Evolutionary conservation across 2,113 vertebrate genomes (phyloP).

Genomic region (Promerops cafer): DNA sequence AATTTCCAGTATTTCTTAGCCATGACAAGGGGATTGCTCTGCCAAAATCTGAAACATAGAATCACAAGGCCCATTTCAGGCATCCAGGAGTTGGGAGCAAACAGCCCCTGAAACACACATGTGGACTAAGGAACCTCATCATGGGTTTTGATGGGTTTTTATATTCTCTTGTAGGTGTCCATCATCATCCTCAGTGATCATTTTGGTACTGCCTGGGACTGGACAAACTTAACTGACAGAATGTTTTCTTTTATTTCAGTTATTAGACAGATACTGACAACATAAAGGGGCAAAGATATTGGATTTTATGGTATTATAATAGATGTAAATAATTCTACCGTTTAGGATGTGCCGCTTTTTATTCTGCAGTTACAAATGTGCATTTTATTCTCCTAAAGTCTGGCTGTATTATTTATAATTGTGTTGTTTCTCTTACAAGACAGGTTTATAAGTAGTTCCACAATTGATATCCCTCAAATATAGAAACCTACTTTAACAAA

Average conservation of each 20-base stretch:
- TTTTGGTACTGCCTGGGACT: background rate
- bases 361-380: background rate
- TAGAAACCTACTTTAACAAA: background rate
- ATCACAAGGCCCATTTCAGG: background rate
- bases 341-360: background rate
- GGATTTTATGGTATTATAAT: background rate
- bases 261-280: background rate
- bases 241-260: background rate
- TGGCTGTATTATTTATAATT: background rate
- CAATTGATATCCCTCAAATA: background rate
- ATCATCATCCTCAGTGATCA: background rate
- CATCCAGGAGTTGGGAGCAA: background rate
- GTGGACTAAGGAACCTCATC: background rate
- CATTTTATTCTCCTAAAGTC: background rate
- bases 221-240: background rate
- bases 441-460: background rate
- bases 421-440: background rate
- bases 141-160: background rate
- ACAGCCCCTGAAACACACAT: background rate
- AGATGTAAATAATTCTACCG: background rate
- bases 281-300: fast-evolving
- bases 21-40: background rate
- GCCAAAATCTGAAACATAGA: background rate
- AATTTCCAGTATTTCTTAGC: background rate
- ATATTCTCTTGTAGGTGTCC: background rate